These are phyloP conservation scores for Plotosus lineatus DNA, from an alignment of 2,113 vertebrate genomes.

Conservation along the genomic window DNA sequence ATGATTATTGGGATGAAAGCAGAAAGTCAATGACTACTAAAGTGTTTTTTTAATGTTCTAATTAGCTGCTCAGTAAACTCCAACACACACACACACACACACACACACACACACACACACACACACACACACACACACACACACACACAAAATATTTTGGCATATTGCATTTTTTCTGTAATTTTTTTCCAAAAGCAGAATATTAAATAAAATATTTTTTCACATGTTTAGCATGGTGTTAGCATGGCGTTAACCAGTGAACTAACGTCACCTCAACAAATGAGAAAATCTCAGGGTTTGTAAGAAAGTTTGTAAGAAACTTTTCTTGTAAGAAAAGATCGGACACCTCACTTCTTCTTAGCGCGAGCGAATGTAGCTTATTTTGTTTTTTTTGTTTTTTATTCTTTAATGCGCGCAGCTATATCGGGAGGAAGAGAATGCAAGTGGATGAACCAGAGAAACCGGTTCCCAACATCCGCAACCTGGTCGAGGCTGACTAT, in stretches of 20 bases:
- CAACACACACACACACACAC: constrained; percentile 23
- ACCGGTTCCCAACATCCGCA: constrained; percentile 77
- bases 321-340: too few species aligned
- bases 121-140: neutral
- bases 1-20: neutral
- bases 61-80: constrained; percentile 3
- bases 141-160: neutral
- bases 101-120: constrained; percentile 22
- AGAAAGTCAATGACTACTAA: neutral
- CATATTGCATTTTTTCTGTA: neutral
- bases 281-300: too few species aligned
- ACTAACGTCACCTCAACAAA: too few species aligned
- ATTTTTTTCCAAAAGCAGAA: neutral
- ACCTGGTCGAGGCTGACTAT: constrained; percentile 87
- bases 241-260: neutral
- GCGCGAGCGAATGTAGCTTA: too few species aligned
- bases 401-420: constrained; percentile 62
- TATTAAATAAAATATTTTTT: neutral
- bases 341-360: too few species aligned
- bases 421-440: constrained; percentile 86
- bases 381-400: neutral
- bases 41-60: neutral
- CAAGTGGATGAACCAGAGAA: constrained; percentile 82
- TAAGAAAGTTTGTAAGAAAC: too few species aligned
- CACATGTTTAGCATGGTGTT: neutral